These are phyloP conservation scores for Neomorphus geoffroyi DNA, from an alignment of 2,797 vertebrate species.

Conservation along the genomic window DNA sequence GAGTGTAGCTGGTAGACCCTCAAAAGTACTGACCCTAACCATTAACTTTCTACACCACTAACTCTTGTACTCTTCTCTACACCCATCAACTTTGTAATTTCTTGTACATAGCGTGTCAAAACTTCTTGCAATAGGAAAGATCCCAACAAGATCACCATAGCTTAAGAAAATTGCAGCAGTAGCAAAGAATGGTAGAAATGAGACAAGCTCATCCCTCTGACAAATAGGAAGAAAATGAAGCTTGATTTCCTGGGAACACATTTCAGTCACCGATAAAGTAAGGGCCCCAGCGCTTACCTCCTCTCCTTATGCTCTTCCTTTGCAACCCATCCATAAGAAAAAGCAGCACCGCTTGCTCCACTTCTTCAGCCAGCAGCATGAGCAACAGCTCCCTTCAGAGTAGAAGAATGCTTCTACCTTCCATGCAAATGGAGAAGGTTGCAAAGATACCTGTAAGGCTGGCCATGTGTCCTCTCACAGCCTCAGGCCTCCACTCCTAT, in stretches of 20 bases:
- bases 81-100: background rate
- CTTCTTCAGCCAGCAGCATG: background rate
- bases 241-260: background rate
- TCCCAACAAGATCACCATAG: background rate
- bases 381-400: background rate
- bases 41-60: background rate
- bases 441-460: background rate
- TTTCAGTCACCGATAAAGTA: background rate
- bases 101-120: background rate
- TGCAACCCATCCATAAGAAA: background rate
- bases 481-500: background rate
- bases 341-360: background rate
- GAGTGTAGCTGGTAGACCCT: background rate
- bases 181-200: background rate
- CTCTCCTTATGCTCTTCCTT: background rate
- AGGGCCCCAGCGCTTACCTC: background rate
- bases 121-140: background rate
- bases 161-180: background rate
- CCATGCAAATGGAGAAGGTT: background rate
- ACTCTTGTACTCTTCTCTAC: background rate
- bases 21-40: background rate
- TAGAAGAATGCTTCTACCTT: background rate
- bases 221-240: background rate
- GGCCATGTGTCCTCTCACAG: background rate
- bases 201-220: background rate